Base-by-base conservation (phyloP, 2,888 invertebrate genomes). In the Drosophila lutescens region DNA sequence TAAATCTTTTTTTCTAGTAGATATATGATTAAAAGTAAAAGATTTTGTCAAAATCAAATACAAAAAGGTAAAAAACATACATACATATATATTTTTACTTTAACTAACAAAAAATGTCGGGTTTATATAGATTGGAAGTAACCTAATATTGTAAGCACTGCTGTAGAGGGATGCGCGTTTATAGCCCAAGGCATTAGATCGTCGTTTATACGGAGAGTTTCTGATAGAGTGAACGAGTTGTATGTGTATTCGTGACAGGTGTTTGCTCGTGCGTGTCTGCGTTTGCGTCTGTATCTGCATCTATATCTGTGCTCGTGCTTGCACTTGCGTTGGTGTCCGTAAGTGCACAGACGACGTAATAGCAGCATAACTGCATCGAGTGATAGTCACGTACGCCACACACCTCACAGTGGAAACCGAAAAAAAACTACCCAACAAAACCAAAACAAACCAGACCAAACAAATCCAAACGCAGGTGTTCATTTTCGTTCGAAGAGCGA, bases 321-420 rank as follows among this genome's bases (percentile, higher is more conserved):
- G 41, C 57, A 38, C 61, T 40, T 15, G 17, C 62, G 32, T 30
- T 34, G 32, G 46, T 61, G 46, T 61, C 46, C 12, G 67, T 56
- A 67, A 61, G 69, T 73, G 78, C 78, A 76, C 80, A 78, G 87
- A 70, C 82, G 50, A 84, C 85, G 82, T 87, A 86, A 88, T 78
- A 81, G 85, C 81, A 87, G 72, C 86, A 88, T 86, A 79, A 82
- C 77, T 82, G 88, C 88, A 82, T 78, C 69, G 73, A 86, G 62
- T 70, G 69, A 53, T 65, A 66, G 72, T 76, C 83, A 83, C 89
- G 83, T 83, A 83, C 89, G 85, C 89, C 87, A 84, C 81, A 65
- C 63, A 55, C 50, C 17, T 15, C 36, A 63, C 65, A 72, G 49
- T 47, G 57, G 43, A 57, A 17, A 34, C 34, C 77, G 30, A 66